These are phyloP conservation scores for Lepidochitona cinerea DNA, from an alignment of 2,888 invertebrate species.

Conservation along the genomic window DNA sequence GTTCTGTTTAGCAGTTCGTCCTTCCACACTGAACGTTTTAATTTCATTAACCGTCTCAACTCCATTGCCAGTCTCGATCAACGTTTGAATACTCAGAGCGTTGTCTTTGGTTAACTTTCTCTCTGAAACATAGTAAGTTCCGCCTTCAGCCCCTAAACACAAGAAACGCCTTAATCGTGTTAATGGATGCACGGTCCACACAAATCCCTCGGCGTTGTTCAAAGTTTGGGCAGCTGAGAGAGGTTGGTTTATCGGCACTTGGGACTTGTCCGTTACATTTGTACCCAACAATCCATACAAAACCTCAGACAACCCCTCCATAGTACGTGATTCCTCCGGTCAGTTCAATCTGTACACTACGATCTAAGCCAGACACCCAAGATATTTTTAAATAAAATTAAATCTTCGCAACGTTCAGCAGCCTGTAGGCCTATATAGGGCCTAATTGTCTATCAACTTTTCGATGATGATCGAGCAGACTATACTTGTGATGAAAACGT, in stretches of 20 bases:
- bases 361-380: no score
- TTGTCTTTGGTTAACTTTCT: constrained; percentile 63
- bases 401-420: no score
- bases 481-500: no score
- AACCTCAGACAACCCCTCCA: not conserved
- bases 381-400: no score
- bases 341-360: no score
- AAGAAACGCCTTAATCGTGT: constrained; percentile 66
- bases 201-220: constrained; percentile 54
- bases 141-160: constrained; percentile 65
- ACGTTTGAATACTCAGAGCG: constrained; percentile 51
- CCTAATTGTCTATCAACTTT: no score
- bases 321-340: no score
- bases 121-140: constrained; percentile 62
- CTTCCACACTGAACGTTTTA: constrained; percentile 58
- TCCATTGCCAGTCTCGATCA: constrained; percentile 64
- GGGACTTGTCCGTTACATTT: not conserved
- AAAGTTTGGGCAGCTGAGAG: constrained; percentile 22
- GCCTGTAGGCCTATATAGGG: no score
- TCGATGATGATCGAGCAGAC: no score
- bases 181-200: constrained; percentile 63
- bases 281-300: not conserved
- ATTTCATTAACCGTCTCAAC: constrained; percentile 61
- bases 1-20: constrained; percentile 70
- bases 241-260: constrained; percentile 1